Evolutionary conservation across 1,140 invertebrate species (phyloP).

Genomic region (Drosophila pseudoananassae): DNA sequence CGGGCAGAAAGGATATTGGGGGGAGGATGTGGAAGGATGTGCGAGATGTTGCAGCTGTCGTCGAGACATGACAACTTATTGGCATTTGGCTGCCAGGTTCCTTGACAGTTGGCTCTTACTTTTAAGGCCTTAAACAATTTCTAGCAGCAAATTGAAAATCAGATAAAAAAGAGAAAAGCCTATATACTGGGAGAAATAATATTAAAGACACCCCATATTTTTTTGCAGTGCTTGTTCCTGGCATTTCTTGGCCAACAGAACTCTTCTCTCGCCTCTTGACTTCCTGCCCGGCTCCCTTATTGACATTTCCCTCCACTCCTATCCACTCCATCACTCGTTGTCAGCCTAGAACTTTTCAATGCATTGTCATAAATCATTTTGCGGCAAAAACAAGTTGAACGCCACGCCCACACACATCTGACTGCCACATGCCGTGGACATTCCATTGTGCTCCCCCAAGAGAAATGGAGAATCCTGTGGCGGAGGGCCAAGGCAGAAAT

Average conservation of each 20-base stretch:
- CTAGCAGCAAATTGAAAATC: constrained; percentile 54
- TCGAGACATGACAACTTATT: constrained; percentile 60
- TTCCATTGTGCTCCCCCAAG: constrained; percentile 35
- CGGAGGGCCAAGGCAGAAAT: constrained; percentile 33
- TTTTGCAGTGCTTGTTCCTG: neutral
- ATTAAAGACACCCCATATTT: neutral
- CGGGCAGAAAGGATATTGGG: constrained; percentile 22
- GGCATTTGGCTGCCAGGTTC: constrained; percentile 43
- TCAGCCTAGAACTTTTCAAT: constrained; percentile 65
- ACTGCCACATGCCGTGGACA: constrained; percentile 55
- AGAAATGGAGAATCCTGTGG: constrained; percentile 6
- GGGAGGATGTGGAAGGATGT: constrained; percentile 34
- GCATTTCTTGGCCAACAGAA: neutral
- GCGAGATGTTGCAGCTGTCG: constrained; percentile 48
- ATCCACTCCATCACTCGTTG: constrained; percentile 12
- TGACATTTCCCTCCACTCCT: constrained; percentile 34
- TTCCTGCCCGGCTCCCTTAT: constrained; percentile 34
- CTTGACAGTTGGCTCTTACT: constrained; percentile 16
- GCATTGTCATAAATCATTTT: constrained; percentile 80
- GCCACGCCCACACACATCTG: constrained; percentile 51
- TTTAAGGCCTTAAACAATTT: constrained; percentile 42
- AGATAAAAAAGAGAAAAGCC: constrained; percentile 16
- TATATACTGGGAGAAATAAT: neutral
- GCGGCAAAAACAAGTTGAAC: constrained; percentile 67
- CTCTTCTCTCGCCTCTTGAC: constrained; percentile 10